Evolutionary conservation across 2,113 vertebrate species (phyloP).

Genomic region (Carettochelys insculpta): DNA sequence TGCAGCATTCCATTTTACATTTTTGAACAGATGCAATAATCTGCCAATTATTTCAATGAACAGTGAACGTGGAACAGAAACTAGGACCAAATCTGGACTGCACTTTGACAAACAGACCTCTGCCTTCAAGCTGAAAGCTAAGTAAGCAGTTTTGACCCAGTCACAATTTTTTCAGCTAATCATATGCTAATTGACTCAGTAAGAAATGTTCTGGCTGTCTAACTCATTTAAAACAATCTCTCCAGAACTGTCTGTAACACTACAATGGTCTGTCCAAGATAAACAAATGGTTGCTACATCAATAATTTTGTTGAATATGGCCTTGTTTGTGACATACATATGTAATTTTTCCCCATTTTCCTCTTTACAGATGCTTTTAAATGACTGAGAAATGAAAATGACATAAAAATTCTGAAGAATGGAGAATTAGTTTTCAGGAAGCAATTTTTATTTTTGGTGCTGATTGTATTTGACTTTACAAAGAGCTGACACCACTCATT

Average conservation of each 20-base stretch:
- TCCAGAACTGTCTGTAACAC: neutral
- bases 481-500: slow-evolving; percentile 14
- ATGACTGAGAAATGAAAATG: neutral
- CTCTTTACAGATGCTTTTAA: slow-evolving; percentile 19
- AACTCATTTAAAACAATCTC: slow-evolving; percentile 53
- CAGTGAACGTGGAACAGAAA: neutral
- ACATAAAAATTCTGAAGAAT: neutral
- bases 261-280: neutral
- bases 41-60: slow-evolving; percentile 48
- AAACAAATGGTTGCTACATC: slow-evolving; percentile 3
- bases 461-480: slow-evolving; percentile 47
- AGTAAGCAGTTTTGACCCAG: neutral
- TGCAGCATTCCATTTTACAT: neutral
- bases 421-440: slow-evolving; percentile 15
- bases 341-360: neutral
- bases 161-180: slow-evolving; percentile 59
- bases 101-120: slow-evolving; percentile 12
- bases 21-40: slow-evolving; percentile 47
- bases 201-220: slow-evolving; percentile 53
- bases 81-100: neutral
- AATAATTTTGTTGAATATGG: neutral
- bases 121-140: slow-evolving; percentile 25
- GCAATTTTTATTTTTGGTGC: slow-evolving; percentile 1
- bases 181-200: slow-evolving; percentile 64
- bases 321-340: neutral